Base-by-base conservation (phyloP, 2,113 vertebrate species). In the Rhodinocichla rosea region DNA sequence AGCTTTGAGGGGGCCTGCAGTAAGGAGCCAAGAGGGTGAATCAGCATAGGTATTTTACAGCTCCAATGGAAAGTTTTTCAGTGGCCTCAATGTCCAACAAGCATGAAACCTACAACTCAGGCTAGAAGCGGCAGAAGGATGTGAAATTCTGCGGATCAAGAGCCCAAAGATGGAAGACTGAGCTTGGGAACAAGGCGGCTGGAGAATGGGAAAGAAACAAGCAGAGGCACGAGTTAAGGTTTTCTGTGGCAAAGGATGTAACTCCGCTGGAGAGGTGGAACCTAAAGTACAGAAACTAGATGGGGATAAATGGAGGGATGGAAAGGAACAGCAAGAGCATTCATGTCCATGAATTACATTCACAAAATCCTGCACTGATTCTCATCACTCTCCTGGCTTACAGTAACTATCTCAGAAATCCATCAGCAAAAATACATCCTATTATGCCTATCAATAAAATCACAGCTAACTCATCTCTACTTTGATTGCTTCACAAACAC, bases 301-400 rank as follows among this genome's bases (percentile, higher is more conserved):
- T 18, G 7, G 10, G 19, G 10, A 44, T 59, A 84, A 92, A 3
- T 14, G 23, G 30, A 89, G 15, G 7, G 24, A 70, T 7, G 22
- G 23, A 82, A 21, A 88, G 13, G 30, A 89, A 74, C 13, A 53
- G 16, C 18, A 81, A 52, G 21, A 49, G 14, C 81, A 12, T 28
- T n/a, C 32, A 35, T 2, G 2, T 26, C 28, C 28, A 64, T 5
- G 17, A 15, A 26, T n/a, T 28, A 18, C 0, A 0, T 50, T 59
- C 56, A 80, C 27, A 92, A 85, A 81, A 76, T 32, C n/a, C 63
- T 69, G n/a, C n/a, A 24, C 32, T 76, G 40, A 60, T 40, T 79
- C 39, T 57, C 44, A 71, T 42, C 7, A 7, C 21, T 20, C 35
- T 64, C 37, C 30, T 60, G 24, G 33, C 74, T 76, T 60, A 57